These are phyloP conservation scores for Odontophorus gujanensis DNA, from an alignment of 2,113 vertebrate genomes.

Conservation along the genomic window DNA sequence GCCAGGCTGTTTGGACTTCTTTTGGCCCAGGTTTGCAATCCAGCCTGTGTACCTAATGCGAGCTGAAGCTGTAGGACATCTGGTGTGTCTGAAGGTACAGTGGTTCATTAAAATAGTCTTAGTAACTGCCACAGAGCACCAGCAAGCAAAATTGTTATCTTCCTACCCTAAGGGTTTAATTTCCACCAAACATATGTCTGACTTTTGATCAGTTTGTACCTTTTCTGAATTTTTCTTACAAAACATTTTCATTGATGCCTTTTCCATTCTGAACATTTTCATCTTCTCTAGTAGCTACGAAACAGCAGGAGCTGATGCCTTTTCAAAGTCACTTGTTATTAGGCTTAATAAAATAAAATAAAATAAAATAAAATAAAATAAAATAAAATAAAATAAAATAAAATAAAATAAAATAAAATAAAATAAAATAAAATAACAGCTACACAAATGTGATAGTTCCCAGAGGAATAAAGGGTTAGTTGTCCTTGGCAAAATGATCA, in stretches of 20 bases:
- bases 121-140: neutral
- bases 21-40: neutral
- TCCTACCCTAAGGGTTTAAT: neutral
- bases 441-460: neutral
- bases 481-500: neutral
- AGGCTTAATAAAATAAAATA: neutral
- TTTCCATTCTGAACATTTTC: slow-evolving; percentile 8
- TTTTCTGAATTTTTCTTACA: neutral
- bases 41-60: neutral
- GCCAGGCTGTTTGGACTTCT: neutral
- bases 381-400: neutral
- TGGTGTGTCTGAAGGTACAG: neutral
- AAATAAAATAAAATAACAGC: neutral
- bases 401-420: neutral
- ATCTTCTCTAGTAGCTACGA: neutral
- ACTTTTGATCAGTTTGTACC: neutral
- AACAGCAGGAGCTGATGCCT: neutral
- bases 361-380: neutral
- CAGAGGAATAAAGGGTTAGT: neutral
- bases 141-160: slow-evolving; percentile 11
- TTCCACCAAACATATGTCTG: neutral
- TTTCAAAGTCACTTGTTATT: neutral
- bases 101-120: slow-evolving; percentile 20
- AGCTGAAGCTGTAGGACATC: neutral
- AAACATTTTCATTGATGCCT: neutral